phyloP scores from a whole-genome alignment of 2,113 vertebrate species.

The Poecilia latipinna region DNA sequence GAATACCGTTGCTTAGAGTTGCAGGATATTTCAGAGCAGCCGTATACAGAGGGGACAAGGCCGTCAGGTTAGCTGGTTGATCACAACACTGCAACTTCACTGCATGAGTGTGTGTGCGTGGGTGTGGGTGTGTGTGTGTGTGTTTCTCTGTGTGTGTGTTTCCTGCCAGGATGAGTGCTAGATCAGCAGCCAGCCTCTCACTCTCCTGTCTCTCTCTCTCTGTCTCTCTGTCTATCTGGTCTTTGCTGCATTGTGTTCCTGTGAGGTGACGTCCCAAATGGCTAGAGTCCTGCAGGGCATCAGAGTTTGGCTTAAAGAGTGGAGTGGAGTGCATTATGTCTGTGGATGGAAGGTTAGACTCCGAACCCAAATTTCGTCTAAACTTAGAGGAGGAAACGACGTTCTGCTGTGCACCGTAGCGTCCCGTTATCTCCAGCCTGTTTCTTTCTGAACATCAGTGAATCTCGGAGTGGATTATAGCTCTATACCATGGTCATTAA shows the following conservation, averaged over 20 bases:
- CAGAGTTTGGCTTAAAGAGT: slow-evolving; percentile 70
- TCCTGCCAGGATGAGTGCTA: slow-evolving; percentile 30
- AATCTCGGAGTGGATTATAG: neutral
- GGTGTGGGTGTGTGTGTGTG: slow-evolving; percentile 6
- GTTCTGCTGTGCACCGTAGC: neutral
- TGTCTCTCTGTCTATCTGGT: slow-evolving; percentile 42
- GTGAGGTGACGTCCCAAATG: slow-evolving; percentile 58
- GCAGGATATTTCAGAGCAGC: slow-evolving; percentile 78
- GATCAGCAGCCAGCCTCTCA: slow-evolving; percentile 39
- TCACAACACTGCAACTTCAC: slow-evolving; percentile 56
- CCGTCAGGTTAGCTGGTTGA: slow-evolving; percentile 75
- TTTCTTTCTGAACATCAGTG: neutral
- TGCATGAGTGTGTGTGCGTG: slow-evolving; percentile 69
- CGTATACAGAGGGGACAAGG: slow-evolving; percentile 70
- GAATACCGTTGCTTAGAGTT: slow-evolving; percentile 77
- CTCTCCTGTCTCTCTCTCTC: slow-evolving; percentile 26
- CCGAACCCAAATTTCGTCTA: neutral
- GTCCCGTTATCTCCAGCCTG: neutral
- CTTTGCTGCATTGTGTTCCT: slow-evolving; percentile 67
- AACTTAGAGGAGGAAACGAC: neutral
- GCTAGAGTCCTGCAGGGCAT: slow-evolving; percentile 64
- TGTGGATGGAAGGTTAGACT: slow-evolving; percentile 70
- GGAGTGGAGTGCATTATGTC: slow-evolving; percentile 76
- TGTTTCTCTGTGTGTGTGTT: slow-evolving; percentile 10
- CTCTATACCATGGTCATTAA: slow-evolving; percentile 34